These are phyloP conservation scores for Melinopterus prodromus DNA, from an alignment of 2,888 invertebrate species.

Conservation along the genomic window DNA sequence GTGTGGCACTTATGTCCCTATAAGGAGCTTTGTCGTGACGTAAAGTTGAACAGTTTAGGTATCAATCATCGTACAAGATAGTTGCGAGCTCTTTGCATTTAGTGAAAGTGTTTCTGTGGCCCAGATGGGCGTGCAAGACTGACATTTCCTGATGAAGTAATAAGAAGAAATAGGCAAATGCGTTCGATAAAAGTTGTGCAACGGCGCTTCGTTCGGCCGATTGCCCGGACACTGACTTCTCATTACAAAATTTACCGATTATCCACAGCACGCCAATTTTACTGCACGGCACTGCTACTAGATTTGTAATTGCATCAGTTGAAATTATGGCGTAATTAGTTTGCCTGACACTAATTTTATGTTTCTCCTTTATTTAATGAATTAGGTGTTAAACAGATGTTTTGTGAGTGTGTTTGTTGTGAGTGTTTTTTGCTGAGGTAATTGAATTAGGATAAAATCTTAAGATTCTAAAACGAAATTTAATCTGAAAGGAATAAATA, in stretches of 20 bases:
- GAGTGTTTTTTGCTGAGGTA: too few relatives aligned
- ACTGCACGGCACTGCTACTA: neutral
- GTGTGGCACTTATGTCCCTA: neutral
- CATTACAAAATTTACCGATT: neutral
- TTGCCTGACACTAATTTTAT: neutral
- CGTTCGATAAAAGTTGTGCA: neutral
- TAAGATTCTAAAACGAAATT: too few relatives aligned
- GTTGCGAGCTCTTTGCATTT: neutral
- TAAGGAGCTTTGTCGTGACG: neutral
- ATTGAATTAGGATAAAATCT: too few relatives aligned
- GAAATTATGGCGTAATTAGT: neutral
- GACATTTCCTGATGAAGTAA: neutral
- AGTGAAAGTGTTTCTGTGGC: neutral
- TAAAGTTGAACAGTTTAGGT: neutral
- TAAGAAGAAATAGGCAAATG: neutral
- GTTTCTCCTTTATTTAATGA: too few relatives aligned
- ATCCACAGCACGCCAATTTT: neutral
- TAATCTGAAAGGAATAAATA: too few relatives aligned
- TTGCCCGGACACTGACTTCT: neutral
- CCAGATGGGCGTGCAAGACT: neutral
- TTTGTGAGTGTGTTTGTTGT: too few relatives aligned
- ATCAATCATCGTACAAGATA: neutral
- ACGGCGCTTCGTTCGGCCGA: neutral
- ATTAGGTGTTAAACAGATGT: too few relatives aligned
- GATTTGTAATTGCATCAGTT: neutral